These are phyloP conservation scores for Amblyraja radiata DNA, from an alignment of 2,797 vertebrate genomes.

Conservation along the genomic window DNA sequence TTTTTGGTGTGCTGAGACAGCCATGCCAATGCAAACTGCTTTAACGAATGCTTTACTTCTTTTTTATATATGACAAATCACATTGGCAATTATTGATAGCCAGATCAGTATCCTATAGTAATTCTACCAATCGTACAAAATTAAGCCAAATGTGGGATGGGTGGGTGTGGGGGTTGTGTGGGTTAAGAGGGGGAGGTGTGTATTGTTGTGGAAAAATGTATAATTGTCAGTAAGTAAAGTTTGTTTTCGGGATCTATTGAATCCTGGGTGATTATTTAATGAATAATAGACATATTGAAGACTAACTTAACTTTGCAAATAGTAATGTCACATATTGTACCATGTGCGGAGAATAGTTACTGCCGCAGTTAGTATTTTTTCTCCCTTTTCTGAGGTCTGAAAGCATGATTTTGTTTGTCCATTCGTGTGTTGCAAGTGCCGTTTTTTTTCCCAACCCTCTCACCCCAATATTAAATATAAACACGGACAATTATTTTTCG, in stretches of 20 bases:
- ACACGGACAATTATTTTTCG: slow-evolving; percentile 44
- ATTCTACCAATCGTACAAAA: slow-evolving; percentile 24
- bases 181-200: not conserved
- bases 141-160: not conserved
- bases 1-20: slow-evolving; percentile 61
- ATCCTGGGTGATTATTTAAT: no score
- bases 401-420: no score
- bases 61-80: slow-evolving; percentile 53
- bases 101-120: slow-evolving; percentile 16
- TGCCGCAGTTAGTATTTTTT: not conserved
- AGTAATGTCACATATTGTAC: not conserved
- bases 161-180: not conserved
- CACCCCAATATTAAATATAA: not conserved
- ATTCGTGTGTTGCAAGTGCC: not conserved
- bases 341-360: not conserved
- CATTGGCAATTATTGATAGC: slow-evolving; percentile 38
- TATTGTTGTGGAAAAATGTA: not conserved
- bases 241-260: not conserved
- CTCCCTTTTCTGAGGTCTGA: not conserved
- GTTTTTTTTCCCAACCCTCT: not conserved
- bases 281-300: not conserved
- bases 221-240: not conserved
- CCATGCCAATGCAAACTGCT: slow-evolving; percentile 50
- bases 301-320: not conserved
- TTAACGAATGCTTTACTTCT: slow-evolving; percentile 60